phyloP scores from a whole-genome alignment of 2,888 invertebrate species.

The Chalcosyrphus nemorum region DNA sequence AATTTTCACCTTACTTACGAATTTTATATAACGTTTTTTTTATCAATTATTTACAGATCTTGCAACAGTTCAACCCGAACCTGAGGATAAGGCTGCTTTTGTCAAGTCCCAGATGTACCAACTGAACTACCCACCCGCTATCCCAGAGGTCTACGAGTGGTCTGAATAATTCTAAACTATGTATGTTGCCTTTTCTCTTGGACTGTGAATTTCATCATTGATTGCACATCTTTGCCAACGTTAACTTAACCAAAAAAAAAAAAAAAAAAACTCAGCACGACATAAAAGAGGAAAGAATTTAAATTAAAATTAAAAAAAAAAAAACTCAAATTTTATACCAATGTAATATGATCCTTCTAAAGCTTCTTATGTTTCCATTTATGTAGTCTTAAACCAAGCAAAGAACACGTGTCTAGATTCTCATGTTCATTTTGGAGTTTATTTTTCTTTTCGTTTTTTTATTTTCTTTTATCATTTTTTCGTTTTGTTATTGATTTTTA shows the following conservation, averaged over 20 bases:
- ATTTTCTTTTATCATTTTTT: conserved; percentile 5
- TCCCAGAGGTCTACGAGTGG: conserved; percentile 85
- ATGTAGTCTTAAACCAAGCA: not conserved
- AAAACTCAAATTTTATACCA: conserved; percentile 21
- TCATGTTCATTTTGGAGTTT: conserved; percentile 13
- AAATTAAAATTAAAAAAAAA: conserved; percentile 5
- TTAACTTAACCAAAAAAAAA: conserved; percentile 43
- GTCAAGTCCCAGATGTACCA: conserved; percentile 92
- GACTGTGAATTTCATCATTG: conserved; percentile 33
- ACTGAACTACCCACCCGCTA: conserved; percentile 86
- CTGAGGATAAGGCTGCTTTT: conserved; percentile 87
- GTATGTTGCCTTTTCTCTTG: not conserved
- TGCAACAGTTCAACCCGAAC: conserved; percentile 91
- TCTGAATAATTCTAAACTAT: conserved; percentile 83
- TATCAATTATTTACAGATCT: conserved; percentile 84
- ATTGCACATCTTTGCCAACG: conserved; percentile 48
- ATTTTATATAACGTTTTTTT: not conserved
- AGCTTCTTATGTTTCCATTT: not conserved
- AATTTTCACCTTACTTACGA: no score
- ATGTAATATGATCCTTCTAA: not conserved
- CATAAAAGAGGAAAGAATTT: conserved; percentile 3
- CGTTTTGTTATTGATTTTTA: conserved; percentile 39
- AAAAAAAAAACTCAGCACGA: no score
- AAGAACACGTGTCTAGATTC: not conserved
- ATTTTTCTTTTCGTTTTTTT: not conserved